Percentiles rank a stretch among this genome's conserved stretches.
phyloP scores from a whole-genome alignment of 2,888 invertebrate species.

The Formica aserva region DNA sequence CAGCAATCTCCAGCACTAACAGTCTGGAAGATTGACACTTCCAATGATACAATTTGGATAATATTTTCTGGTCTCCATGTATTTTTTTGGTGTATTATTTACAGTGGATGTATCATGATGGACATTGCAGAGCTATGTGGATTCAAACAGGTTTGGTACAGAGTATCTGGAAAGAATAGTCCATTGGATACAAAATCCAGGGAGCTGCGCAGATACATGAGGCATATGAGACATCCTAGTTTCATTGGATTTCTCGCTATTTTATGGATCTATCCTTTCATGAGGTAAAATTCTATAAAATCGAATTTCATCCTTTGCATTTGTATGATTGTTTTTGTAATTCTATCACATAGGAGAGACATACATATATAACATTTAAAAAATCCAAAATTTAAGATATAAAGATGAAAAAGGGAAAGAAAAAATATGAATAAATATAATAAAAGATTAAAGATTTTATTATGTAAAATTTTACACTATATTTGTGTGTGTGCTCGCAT shows the following conservation, averaged over 20 bases:
- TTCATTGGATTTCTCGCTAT: slow-evolving; percentile 88
- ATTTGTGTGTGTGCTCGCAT: not conserved
- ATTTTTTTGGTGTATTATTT: slow-evolving; percentile 88
- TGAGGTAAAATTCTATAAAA: slow-evolving; percentile 86
- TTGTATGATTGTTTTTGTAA: not conserved
- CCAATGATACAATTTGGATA: slow-evolving; percentile 86
- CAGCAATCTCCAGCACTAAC: slow-evolving; percentile 85
- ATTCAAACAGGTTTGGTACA: slow-evolving; percentile 89
- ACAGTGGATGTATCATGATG: slow-evolving; percentile 88
- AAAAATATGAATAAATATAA: not conserved
- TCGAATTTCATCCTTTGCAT: slow-evolving; percentile 9
- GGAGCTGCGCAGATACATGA: slow-evolving; percentile 87
- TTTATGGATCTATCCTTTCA: slow-evolving; percentile 88
- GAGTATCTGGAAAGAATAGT: slow-evolving; percentile 86
- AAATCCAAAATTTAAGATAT: not conserved
- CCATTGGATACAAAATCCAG: slow-evolving; percentile 87
- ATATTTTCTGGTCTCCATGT: slow-evolving; percentile 86
- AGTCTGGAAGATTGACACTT: slow-evolving; percentile 87
- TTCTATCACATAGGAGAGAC: not conserved
- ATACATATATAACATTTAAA: not conserved
- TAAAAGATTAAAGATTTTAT: not conserved
- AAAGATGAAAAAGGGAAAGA: not conserved
- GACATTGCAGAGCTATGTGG: slow-evolving; percentile 89
- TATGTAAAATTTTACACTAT: not conserved
- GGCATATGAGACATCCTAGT: slow-evolving; percentile 89